phyloP scores from a whole-genome alignment of 2,797 vertebrate genomes.

The Acanthopagrus latus region DNA sequence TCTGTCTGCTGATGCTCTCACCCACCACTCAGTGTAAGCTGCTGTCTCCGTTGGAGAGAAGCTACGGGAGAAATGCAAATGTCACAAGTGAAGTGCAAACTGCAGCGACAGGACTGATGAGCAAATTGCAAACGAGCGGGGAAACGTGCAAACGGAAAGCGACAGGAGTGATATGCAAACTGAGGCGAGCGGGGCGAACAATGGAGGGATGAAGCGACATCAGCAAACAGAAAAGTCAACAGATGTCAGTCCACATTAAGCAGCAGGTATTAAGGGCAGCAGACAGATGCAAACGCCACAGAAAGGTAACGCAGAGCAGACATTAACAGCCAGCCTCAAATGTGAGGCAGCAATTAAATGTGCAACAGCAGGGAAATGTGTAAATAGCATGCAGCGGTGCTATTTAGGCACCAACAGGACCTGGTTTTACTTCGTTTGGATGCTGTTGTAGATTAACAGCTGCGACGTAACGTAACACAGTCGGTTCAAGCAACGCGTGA shows the following conservation, averaged over 20 bases:
- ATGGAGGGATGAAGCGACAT: slow-evolving; percentile 22
- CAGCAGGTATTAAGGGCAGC: slow-evolving; percentile 54
- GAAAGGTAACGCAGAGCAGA: slow-evolving; percentile 22
- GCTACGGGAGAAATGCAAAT: slow-evolving; percentile 17
- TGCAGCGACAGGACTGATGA: not conserved
- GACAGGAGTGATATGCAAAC: slow-evolving; percentile 14
- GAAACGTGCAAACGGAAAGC: not conserved
- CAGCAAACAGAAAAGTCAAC: slow-evolving; percentile 37
- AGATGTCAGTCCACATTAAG: slow-evolving; percentile 53
- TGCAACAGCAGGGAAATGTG: not conserved
- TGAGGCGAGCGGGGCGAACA: not conserved
- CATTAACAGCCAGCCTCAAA: slow-evolving; percentile 12
- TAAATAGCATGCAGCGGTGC: not conserved
- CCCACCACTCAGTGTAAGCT: not conserved
- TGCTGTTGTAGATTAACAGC: no score
- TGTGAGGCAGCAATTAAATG: not conserved
- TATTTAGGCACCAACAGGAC: not conserved
- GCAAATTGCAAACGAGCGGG: not conserved
- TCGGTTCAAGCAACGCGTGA: no score
- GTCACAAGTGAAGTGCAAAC: slow-evolving; percentile 7
- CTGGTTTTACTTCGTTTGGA: not conserved
- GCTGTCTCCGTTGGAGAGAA: not conserved
- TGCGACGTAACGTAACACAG: no score
- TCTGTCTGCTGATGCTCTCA: slow-evolving; percentile 13
- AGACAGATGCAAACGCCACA: slow-evolving; percentile 44